Evolutionary conservation across 2,888 invertebrate genomes (phyloP), one percentile per base, ranked within the genome.

Genomic region (Agrilus mali): DNA sequence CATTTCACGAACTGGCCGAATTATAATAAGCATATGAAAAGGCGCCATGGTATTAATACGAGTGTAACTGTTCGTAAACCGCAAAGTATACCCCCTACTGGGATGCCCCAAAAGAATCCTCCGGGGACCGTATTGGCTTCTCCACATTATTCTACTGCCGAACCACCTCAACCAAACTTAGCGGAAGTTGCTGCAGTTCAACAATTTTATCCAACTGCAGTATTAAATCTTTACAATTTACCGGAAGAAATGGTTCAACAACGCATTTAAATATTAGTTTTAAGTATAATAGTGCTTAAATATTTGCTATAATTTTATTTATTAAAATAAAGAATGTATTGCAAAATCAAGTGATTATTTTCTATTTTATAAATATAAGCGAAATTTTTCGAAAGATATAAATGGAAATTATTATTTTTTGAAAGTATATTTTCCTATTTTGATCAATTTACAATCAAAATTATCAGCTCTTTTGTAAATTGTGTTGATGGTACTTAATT

Each of bases 1-100:
- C 75, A 83, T 55, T 86, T 86, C 52, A 83, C 84, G 0, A 85
- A 86, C 58, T 85, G 85, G 84, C 83, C 85, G 0, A 86, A 86
- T 64, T 85, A 83, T 55, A 85, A 85, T 55, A 86, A 86, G 54
- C 86, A 86, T 58, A 83, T 85, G 80, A 85, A 83, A 63, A 66
- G 85, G 20, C 68, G 83, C 22, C 84, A 84, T 48, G 78, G 78
- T 32, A 67, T 68, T 41, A 66, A 68, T 50, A 68, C 68, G 3
- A 66, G 66, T 49, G 67, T 67, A 2, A 65, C 65, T 4, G 65
- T 64, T 14, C 56, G 68, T 15, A 68, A 67, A 43, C 61, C 64
- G 27, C 67, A 67, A 50, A 60, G 60, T 27, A 68, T 67, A 47
- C 68, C 68, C 27, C 67, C 67, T 2, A 66, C 67, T 4, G 67